Evolutionary conservation across 2,888 invertebrate genomes (phyloP).

Genomic region (Drosophila mettleri): DNA sequence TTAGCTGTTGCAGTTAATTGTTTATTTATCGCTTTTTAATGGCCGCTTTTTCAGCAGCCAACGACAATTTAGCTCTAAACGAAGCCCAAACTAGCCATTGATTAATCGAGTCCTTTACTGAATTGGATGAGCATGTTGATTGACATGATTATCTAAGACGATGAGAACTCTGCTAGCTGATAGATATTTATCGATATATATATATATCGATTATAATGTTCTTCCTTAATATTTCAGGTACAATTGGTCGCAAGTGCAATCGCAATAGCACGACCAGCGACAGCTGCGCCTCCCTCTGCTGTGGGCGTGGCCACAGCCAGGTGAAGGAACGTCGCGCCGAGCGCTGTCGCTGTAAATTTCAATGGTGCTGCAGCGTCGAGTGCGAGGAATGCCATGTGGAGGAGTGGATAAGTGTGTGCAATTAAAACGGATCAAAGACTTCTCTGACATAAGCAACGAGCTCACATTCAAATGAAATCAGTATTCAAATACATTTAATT

Average conservation of each 20-base stretch:
- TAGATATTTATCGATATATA: neutral
- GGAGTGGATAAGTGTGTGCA: slow-evolving; percentile 96
- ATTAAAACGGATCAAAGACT: slow-evolving; percentile 86
- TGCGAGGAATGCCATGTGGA: slow-evolving; percentile 94
- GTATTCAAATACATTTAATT: slow-evolving; percentile 40
- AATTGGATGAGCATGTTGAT: neutral
- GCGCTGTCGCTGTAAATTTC: slow-evolving; percentile 95
- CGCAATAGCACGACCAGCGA: slow-evolving; percentile 90
- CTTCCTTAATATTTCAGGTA: slow-evolving; percentile 85
- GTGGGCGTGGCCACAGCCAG: slow-evolving; percentile 94
- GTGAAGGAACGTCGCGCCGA: slow-evolving; percentile 91
- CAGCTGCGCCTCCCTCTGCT: slow-evolving; percentile 94
- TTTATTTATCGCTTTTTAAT: slow-evolving; percentile 76
- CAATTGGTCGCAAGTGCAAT: slow-evolving; percentile 92
- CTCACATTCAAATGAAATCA: slow-evolving; percentile 14
- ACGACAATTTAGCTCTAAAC: slow-evolving; percentile 12
- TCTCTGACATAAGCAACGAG: slow-evolving; percentile 26
- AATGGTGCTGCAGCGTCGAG: slow-evolving; percentile 97
- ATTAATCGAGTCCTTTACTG: slow-evolving; percentile 21
- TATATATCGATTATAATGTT: neutral
- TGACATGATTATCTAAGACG: neutral
- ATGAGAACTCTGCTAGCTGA: neutral
- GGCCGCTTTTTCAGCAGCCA: slow-evolving; percentile 43
- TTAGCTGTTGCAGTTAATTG: slow-evolving; percentile 64
- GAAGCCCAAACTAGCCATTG: slow-evolving; percentile 13